These are phyloP conservation scores for Drosophila virilis DNA, from an alignment of 1,140 invertebrate genomes.

Conservation along the genomic window DNA sequence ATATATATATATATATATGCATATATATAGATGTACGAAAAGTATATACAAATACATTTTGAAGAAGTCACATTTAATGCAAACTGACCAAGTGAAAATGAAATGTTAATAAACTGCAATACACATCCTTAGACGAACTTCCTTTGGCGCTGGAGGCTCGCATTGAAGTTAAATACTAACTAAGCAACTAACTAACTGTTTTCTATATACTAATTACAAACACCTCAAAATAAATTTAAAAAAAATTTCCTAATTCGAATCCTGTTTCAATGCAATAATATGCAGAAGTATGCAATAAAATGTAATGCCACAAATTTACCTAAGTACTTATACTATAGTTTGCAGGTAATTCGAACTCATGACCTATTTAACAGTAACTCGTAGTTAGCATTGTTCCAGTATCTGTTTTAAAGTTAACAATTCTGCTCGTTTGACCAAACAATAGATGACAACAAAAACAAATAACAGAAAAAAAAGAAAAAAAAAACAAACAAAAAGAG, in stretches of 20 bases:
- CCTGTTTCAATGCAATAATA: constrained; percentile 45
- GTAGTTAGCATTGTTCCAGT: constrained; percentile 31
- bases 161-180: constrained; percentile 8
- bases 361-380: constrained; percentile 24
- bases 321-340: constrained; percentile 55
- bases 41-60: constrained; percentile 3
- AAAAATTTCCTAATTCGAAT: constrained; percentile 39
- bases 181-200: constrained; percentile 36
- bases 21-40: constrained; percentile 7
- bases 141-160: neutral
- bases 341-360: constrained; percentile 54
- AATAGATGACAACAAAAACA: constrained; percentile 25
- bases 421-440: constrained; percentile 43
- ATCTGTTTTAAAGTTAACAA: constrained; percentile 39
- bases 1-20: constrained; percentile 3
- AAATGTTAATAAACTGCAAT: constrained; percentile 1
- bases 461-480: constrained; percentile 22
- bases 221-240: constrained; percentile 10
- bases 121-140: constrained; percentile 10
- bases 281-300: constrained; percentile 10
- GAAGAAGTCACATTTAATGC: constrained; percentile 25
- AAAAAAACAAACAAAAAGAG: neutral
- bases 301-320: constrained; percentile 67
- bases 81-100: constrained; percentile 33
- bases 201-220: constrained; percentile 1